These are phyloP conservation scores for Umimayanthus kanabou DNA, from an alignment of 92 coral and sea anemone genomes.

Conservation along the genomic window DNA sequence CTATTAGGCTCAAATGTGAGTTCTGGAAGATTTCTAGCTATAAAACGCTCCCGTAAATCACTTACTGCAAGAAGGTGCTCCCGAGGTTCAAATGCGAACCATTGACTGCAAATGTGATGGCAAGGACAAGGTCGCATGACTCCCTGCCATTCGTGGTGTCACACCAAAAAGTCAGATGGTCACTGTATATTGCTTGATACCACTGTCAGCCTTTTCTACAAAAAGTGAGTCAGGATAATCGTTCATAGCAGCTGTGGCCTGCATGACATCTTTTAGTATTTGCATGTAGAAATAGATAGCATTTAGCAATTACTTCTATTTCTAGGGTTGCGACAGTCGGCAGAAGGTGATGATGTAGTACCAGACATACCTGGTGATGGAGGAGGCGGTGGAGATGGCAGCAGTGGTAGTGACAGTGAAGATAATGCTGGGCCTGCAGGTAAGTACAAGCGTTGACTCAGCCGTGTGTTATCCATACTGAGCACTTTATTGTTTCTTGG, in stretches of 20 bases:
- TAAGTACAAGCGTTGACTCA: not conserved
- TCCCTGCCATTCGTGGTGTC: no score
- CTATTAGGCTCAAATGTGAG: no score
- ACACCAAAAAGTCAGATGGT: no score
- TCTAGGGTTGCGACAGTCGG: slow-evolving; percentile 85
- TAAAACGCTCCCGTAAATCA: no score
- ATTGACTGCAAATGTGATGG: no score
- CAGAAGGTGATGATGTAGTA: slow-evolving; percentile 82
- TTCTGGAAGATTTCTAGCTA: no score
- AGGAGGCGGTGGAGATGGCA: slow-evolving; percentile 95
- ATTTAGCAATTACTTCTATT: not conserved
- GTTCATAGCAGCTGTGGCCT: not conserved
- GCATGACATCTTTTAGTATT: not conserved
- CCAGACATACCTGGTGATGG: slow-evolving; percentile 91
- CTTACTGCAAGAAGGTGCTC: no score
- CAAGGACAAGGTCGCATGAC: no score
- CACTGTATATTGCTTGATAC: no score
- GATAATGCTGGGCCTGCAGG: slow-evolving; percentile 75
- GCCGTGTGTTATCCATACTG: not conserved
- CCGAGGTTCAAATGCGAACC: no score
- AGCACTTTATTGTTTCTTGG: not conserved
- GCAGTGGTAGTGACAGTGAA: slow-evolving; percentile 87
- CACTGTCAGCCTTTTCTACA: not conserved
- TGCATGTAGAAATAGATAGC: no score
- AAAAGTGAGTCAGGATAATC: not conserved